phyloP scores from a whole-genome alignment of 1,140 invertebrate species.

The Tetramorium parvispinum region DNA sequence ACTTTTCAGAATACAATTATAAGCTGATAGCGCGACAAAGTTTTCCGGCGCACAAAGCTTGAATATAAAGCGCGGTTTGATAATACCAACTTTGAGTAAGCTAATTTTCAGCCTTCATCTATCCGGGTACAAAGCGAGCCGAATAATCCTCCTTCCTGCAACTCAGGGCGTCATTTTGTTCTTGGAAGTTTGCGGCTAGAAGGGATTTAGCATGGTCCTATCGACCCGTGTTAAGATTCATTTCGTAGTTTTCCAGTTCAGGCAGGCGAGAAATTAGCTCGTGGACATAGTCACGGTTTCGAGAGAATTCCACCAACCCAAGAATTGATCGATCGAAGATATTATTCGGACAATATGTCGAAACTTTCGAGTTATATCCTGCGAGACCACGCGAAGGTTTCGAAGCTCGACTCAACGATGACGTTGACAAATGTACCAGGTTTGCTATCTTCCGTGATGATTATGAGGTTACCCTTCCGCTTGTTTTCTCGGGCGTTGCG shows the following conservation, averaged over 20 bases:
- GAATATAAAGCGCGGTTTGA: conserved; percentile 33
- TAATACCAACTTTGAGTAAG: conserved; percentile 43
- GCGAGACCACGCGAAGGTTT: neutral
- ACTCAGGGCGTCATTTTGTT: conserved; percentile 29
- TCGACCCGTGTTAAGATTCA: conserved; percentile 40
- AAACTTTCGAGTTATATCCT: neutral
- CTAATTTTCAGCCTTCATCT: conserved; percentile 35
- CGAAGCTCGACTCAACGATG: neutral
- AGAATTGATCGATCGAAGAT: neutral
- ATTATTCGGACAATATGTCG: neutral
- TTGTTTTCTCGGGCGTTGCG: conserved; percentile 21
- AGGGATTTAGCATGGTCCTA: conserved; percentile 11
- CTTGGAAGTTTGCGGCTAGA: conserved; percentile 20
- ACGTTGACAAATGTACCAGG: conserved; percentile 43
- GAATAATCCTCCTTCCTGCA: conserved; percentile 10
- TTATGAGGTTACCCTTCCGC: conserved; percentile 51
- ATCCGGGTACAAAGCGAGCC: conserved; percentile 37
- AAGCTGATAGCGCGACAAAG: neutral
- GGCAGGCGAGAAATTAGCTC: neutral
- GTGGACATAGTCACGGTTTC: neutral
- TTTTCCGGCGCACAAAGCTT: neutral
- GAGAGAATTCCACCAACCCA: neutral
- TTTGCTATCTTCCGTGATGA: conserved; percentile 37
- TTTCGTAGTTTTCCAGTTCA: conserved; percentile 10
- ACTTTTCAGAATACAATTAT: neutral